These are phyloP conservation scores for Trissolcus japonicus DNA, from an alignment of 2,888 invertebrate genomes.

Conservation along the genomic window DNA sequence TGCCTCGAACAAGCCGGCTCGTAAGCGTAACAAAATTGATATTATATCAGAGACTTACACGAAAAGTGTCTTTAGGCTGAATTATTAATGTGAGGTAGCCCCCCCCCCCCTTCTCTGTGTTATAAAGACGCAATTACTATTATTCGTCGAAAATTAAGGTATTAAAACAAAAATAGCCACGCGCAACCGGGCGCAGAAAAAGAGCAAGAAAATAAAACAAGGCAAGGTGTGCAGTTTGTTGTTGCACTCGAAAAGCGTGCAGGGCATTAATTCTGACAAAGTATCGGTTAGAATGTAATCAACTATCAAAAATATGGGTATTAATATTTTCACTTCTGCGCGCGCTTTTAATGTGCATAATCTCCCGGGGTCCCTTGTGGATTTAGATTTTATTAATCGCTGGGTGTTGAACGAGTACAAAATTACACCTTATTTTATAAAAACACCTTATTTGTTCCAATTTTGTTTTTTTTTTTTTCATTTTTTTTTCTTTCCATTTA, in stretches of 20 bases:
- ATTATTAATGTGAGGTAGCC: slow-evolving; percentile 39
- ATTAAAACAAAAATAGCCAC: slow-evolving; percentile 27
- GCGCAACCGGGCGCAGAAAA: neutral
- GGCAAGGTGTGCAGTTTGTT: slow-evolving; percentile 24
- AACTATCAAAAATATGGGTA: slow-evolving; percentile 42
- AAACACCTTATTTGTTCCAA: slow-evolving; percentile 10
- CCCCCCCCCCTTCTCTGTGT: neutral
- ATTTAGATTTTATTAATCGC: slow-evolving; percentile 49
- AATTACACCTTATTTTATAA: neutral
- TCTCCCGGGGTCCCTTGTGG: slow-evolving; percentile 27
- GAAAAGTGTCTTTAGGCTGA: slow-evolving; percentile 28
- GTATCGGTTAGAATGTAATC: slow-evolving; percentile 51
- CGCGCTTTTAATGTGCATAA: slow-evolving; percentile 45
- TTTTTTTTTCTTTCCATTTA: no score
- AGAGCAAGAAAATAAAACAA: slow-evolving; percentile 5
- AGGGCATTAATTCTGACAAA: slow-evolving; percentile 50
- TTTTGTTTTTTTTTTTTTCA: slow-evolving; percentile 2
- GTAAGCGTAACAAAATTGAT: slow-evolving; percentile 37
- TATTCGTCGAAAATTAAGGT: slow-evolving; percentile 33
- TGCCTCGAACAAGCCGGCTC: slow-evolving; percentile 32
- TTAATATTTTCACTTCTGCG: slow-evolving; percentile 47
- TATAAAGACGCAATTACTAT: slow-evolving; percentile 41
- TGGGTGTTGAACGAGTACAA: slow-evolving; percentile 2
- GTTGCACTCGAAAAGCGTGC: slow-evolving; percentile 36
- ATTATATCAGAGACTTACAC: slow-evolving; percentile 21